A percentile compares a stretch with the other conserved stretches of the same genome.
These are phyloP conservation scores for Polypterus bichir DNA, from an alignment of 2,113 vertebrate species.

Conservation along the genomic window DNA sequence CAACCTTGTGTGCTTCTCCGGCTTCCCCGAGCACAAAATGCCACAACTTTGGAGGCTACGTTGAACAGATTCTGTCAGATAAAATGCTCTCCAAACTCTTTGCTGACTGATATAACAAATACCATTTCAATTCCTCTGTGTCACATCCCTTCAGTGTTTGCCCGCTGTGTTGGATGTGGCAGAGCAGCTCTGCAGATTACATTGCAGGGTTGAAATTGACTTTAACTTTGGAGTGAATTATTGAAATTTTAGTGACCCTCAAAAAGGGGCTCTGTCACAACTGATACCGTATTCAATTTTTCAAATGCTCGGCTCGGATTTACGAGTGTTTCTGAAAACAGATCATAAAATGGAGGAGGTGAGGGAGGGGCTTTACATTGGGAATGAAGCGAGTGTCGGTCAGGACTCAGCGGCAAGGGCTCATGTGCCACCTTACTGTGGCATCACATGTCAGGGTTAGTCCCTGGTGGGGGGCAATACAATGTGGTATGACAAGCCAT, in stretches of 20 bases:
- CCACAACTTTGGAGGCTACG: constrained; percentile 7
- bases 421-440: too few relatives aligned
- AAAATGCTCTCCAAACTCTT: constrained; percentile 49
- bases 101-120: constrained; percentile 67
- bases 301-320: constrained; percentile 45
- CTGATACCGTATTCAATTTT: constrained; percentile 56
- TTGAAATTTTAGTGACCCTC: constrained; percentile 73
- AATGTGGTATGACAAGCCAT: too few relatives aligned
- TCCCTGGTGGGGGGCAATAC: too few relatives aligned
- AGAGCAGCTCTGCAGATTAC: constrained; percentile 66
- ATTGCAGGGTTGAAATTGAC: constrained; percentile 62
- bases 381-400: too few relatives aligned
- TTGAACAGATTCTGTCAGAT: constrained; percentile 48
- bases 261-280: constrained; percentile 61
- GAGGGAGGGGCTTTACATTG: too few relatives aligned
- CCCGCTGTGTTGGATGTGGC: constrained; percentile 60
- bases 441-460: too few relatives aligned
- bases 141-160: constrained; percentile 63
- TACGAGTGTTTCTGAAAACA: too few relatives aligned
- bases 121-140: constrained; percentile 71
- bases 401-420: too few relatives aligned
- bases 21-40: constrained; percentile 7
- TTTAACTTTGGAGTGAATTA: constrained; percentile 72
- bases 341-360: too few relatives aligned
- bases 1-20: neutral